Evolutionary conservation across 2,888 invertebrate genomes (phyloP).

Genomic region (Neoitamus cyanurus): DNA sequence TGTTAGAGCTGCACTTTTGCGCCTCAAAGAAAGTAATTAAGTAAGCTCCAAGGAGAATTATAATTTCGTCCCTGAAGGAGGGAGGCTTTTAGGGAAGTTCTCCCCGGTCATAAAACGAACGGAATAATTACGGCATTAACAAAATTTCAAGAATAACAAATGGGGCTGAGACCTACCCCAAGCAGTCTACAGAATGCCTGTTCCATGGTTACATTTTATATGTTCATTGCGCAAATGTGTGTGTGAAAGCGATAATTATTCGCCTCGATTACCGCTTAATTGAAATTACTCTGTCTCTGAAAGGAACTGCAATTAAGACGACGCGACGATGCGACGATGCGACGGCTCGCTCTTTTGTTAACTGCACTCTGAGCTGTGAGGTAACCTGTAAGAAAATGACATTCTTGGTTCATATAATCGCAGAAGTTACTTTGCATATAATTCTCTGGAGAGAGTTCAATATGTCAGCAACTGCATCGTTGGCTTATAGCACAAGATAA

Average conservation of each 20-base stretch:
- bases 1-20: neutral
- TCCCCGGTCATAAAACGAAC: neutral
- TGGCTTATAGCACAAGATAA: neutral
- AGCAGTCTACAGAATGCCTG: neutral
- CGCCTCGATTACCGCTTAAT: neutral
- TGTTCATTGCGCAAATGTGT: neutral
- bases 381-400: neutral
- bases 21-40: conserved; percentile 1
- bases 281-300: neutral
- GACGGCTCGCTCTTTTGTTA: neutral
- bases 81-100: neutral
- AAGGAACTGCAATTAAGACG: neutral
- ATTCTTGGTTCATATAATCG: neutral
- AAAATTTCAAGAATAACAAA: neutral
- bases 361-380: neutral
- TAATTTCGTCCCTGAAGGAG: neutral
- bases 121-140: neutral
- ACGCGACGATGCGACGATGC: no score
- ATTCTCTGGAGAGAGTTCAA: neutral
- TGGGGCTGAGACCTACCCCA: neutral
- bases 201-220: neutral
- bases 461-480: neutral
- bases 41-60: neutral
- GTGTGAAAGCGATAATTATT: neutral
- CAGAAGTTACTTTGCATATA: neutral